Conservation (phyloP, 2,113 vertebrate species). For the Elachura formosa region DNA sequence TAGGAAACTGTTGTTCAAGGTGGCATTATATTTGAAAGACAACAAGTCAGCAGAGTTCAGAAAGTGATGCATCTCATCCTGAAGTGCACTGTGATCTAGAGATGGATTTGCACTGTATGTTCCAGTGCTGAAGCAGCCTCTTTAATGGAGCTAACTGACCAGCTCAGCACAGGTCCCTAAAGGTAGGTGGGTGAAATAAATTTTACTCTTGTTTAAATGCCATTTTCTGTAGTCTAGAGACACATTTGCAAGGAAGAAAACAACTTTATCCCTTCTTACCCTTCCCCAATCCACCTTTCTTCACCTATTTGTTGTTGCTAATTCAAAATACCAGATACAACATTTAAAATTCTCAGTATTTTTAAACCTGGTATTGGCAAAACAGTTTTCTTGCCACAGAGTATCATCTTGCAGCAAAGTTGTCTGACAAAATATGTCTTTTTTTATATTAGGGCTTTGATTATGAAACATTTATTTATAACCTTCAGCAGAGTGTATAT, state of each 20-base stretch:
- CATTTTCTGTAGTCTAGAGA: not conserved
- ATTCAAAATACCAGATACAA: not conserved
- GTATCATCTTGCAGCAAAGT: not conserved
- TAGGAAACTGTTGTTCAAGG: not conserved
- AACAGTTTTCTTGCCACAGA: not conserved
- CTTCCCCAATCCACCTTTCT: not conserved
- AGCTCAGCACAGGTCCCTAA: not conserved
- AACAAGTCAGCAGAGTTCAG: not conserved
- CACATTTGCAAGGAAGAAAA: not conserved
- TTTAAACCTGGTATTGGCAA: not conserved
- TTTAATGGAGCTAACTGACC: not conserved
- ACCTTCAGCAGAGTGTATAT: not conserved
- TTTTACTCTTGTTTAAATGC: not conserved
- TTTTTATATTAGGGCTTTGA: not conserved
- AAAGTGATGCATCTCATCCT: not conserved
- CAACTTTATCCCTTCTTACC: not conserved
- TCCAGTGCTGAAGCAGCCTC: not conserved
- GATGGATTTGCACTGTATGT: not conserved
- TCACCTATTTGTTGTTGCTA: not conserved
- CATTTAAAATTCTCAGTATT: not conserved
- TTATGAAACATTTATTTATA: not conserved
- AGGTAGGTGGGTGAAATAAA: not conserved
- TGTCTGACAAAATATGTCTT: not conserved
- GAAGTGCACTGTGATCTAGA: not conserved
- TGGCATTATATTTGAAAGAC: not conserved